A percentile compares a stretch with the other conserved stretches of the same genome.
These are phyloP conservation scores for Nyctalus aviator DNA, from an alignment of 2,797 vertebrate species.

Conservation along the genomic window DNA sequence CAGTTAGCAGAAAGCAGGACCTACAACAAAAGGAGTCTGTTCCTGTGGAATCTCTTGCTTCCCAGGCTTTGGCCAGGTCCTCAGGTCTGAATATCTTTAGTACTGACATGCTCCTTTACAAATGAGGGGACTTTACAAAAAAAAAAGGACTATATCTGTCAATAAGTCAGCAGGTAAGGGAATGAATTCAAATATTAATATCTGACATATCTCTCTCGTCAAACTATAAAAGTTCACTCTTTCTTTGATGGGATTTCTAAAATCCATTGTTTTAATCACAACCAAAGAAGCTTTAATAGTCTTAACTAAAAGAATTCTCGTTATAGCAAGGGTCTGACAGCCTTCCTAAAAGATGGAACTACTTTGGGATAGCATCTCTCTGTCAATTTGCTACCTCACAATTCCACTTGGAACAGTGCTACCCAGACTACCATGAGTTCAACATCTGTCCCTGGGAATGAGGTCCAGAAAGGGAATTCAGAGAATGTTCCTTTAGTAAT, in stretches of 20 bases:
- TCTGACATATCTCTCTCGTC: background rate
- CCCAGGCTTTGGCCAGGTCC: background rate
- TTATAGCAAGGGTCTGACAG: background rate
- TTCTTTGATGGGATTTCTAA: background rate
- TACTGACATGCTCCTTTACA: background rate
- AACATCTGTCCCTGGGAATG: background rate
- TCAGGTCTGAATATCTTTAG: background rate
- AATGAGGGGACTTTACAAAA: background rate
- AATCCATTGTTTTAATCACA: background rate
- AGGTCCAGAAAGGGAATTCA: background rate
- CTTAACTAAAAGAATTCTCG: background rate
- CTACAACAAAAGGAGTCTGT: background rate
- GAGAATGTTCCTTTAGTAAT: background rate
- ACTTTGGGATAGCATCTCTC: background rate
- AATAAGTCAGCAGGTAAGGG: background rate
- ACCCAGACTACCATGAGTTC: background rate
- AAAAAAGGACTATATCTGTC: background rate
- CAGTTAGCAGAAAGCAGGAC: background rate
- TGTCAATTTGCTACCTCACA: background rate
- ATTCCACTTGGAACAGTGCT: background rate
- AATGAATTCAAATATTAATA: background rate
- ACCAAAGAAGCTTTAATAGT: background rate
- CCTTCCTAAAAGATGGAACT: background rate
- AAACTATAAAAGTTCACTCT: background rate
- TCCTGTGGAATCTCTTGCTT: background rate